phyloP scores from a whole-genome alignment of 2,888 invertebrate species.

The Plutella xylostella region DNA sequence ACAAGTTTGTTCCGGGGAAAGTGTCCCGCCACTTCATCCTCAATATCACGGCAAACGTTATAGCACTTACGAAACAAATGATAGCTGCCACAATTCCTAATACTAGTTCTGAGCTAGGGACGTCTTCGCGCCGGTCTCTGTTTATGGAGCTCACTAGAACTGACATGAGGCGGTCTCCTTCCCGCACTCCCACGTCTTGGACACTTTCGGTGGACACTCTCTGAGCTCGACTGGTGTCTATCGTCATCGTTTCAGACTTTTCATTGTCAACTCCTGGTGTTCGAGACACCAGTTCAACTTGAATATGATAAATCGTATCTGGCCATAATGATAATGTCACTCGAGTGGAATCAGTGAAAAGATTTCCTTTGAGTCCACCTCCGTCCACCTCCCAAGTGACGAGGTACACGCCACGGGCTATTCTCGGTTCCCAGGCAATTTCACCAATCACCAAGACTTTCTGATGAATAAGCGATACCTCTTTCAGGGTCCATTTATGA shows the following conservation, averaged over 20 bases:
- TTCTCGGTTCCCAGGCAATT: slow-evolving; percentile 79
- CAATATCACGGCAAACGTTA: slow-evolving; percentile 66
- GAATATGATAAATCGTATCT: slow-evolving; percentile 83
- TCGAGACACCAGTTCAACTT: slow-evolving; percentile 76
- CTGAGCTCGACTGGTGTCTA: slow-evolving; percentile 73
- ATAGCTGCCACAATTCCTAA: slow-evolving; percentile 72
- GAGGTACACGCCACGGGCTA: slow-evolving; percentile 76
- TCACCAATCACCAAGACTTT: slow-evolving; percentile 78
- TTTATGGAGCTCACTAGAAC: slow-evolving; percentile 73
- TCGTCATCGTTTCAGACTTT: slow-evolving; percentile 74
- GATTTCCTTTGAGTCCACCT: slow-evolving; percentile 83
- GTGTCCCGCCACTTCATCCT: slow-evolving; percentile 68
- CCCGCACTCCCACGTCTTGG: slow-evolving; percentile 69
- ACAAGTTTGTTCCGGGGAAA: slow-evolving; percentile 70
- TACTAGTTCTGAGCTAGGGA: slow-evolving; percentile 68
- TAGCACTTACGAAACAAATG: slow-evolving; percentile 57
- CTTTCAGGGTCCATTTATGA: slow-evolving; percentile 73
- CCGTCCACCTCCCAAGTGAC: slow-evolving; percentile 89
- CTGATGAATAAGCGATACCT: slow-evolving; percentile 79
- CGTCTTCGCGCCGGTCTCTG: slow-evolving; percentile 66
- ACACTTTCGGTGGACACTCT: slow-evolving; percentile 74
- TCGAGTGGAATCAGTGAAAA: slow-evolving; percentile 83
- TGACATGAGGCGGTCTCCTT: slow-evolving; percentile 71
- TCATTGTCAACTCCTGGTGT: slow-evolving; percentile 73
- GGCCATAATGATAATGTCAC: slow-evolving; percentile 85